A percentile compares a stretch with the other conserved stretches of the same genome.
These are phyloP conservation scores for Bombylius discolor DNA, from an alignment of 2,888 invertebrate genomes.

Conservation along the genomic window DNA sequence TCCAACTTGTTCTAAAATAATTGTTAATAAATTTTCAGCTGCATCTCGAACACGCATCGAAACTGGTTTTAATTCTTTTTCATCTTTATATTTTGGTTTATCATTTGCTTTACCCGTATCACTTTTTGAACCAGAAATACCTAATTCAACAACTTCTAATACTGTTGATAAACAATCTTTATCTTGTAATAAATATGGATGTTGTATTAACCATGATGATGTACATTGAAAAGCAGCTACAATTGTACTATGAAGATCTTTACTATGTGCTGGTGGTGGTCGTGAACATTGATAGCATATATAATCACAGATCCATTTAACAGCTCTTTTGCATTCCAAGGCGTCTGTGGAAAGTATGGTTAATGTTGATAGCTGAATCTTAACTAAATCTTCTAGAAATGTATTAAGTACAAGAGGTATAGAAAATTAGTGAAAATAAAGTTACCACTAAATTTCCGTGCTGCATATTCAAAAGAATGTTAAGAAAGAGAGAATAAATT, in stretches of 20 bases:
- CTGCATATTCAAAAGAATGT: constrained; percentile 27
- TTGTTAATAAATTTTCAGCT: constrained; percentile 83
- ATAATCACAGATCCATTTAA: constrained; percentile 97
- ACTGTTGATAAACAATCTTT: constrained; percentile 86
- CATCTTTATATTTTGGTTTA: constrained; percentile 82
- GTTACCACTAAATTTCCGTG: constrained; percentile 42
- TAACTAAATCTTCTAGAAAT: constrained; percentile 33
- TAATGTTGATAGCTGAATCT: constrained; percentile 27
- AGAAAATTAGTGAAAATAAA: constrained; percentile 20
- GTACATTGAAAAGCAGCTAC: constrained; percentile 87
- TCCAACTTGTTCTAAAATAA: constrained; percentile 81
- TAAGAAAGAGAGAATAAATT: not conserved
- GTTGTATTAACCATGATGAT: constrained; percentile 82
- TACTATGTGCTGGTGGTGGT: constrained; percentile 85
- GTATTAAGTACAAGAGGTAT: constrained; percentile 17
- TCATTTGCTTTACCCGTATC: constrained; percentile 70
- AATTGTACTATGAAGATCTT: constrained; percentile 87
- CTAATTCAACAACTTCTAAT: constrained; percentile 92
- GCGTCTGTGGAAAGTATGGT: constrained; percentile 54
- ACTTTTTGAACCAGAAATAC: constrained; percentile 90
- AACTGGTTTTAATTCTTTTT: constrained; percentile 91
- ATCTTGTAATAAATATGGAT: constrained; percentile 80
- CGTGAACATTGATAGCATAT: constrained; percentile 90
- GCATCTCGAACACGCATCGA: constrained; percentile 97
- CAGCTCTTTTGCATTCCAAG: constrained; percentile 78